Percentiles rank a stretch among this genome's conserved stretches.
Conservation (phyloP, 2,113 vertebrate species). For the Tetrax tetrax region DNA sequence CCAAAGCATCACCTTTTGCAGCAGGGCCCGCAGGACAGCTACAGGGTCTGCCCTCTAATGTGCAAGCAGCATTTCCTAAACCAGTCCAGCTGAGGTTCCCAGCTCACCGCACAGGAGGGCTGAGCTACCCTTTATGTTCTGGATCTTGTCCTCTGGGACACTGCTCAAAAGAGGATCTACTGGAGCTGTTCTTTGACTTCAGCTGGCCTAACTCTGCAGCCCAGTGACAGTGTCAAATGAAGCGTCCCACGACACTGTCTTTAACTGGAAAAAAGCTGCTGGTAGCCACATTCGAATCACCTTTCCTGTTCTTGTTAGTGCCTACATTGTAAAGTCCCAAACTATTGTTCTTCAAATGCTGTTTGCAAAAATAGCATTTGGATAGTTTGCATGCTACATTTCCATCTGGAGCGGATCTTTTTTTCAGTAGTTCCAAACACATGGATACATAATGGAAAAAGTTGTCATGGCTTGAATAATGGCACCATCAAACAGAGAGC, state of each 20-base stretch:
- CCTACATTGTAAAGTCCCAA: background rate
- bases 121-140: background rate
- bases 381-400: background rate
- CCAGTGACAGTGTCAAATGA: background rate
- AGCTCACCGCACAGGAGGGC: background rate
- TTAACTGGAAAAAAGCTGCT: background rate
- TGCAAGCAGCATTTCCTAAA: fast-evolving
- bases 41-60: background rate
- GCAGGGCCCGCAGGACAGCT: background rate
- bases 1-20: background rate
- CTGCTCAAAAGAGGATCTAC: background rate
- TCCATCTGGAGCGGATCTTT: background rate
- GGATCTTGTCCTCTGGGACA: background rate
- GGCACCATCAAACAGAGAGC: background rate
- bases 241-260: background rate
- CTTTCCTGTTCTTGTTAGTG: background rate
- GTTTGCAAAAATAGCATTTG: background rate
- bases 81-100: background rate
- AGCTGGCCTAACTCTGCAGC: background rate
- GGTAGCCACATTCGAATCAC: background rate
- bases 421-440: background rate
- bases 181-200: background rate
- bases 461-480: slow-evolving; percentile 9
- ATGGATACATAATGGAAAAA: background rate
- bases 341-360: background rate